Conservation (phyloP, 2,888 invertebrate species). For the Margaritifera margaritifera region DNA sequence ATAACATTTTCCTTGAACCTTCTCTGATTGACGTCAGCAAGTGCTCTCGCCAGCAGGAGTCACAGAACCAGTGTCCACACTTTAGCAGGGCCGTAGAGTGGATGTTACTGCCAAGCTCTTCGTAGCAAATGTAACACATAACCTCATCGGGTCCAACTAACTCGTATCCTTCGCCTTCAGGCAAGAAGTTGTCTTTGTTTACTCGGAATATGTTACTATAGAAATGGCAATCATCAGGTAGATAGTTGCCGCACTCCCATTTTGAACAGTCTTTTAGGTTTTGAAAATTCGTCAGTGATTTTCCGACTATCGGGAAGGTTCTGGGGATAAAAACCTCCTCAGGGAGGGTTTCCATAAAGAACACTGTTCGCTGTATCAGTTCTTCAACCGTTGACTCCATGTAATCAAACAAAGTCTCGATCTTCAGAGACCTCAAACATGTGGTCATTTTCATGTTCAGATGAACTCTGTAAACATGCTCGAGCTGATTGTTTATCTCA, state of each 20-base stretch:
- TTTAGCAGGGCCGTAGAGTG: conserved; percentile 34
- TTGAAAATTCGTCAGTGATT: conserved; percentile 2
- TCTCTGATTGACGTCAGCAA: conserved; percentile 23
- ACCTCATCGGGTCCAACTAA: conserved; percentile 17
- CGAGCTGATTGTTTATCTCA: conserved; percentile 31
- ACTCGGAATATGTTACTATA: conserved; percentile 3
- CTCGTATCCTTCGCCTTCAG: conserved; percentile 13
- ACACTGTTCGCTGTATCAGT: conserved; percentile 30
- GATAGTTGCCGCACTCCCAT: conserved; percentile 19
- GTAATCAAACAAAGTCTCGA: conserved; percentile 45
- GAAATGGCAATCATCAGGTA: conserved; percentile 8
- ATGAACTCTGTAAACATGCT: conserved; percentile 37
- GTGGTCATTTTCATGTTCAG: conserved; percentile 32
- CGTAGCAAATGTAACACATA: conserved; percentile 47
- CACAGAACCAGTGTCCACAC: conserved; percentile 55
- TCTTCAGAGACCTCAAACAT: conserved; percentile 15
- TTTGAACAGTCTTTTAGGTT: conserved; percentile 12
- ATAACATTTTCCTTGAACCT: conserved; percentile 22
- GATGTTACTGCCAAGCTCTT: conserved; percentile 15
- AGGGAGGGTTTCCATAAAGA: conserved; percentile 41
- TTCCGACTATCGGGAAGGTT: background rate
- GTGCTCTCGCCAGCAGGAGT: conserved; percentile 47
- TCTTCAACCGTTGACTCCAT: conserved; percentile 39
- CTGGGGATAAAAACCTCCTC: conserved; percentile 13
- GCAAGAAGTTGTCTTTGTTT: conserved; percentile 1